These are phyloP conservation scores for Ailurus styani DNA, from an alignment of 2,113 vertebrate genomes.

Conservation along the genomic window DNA sequence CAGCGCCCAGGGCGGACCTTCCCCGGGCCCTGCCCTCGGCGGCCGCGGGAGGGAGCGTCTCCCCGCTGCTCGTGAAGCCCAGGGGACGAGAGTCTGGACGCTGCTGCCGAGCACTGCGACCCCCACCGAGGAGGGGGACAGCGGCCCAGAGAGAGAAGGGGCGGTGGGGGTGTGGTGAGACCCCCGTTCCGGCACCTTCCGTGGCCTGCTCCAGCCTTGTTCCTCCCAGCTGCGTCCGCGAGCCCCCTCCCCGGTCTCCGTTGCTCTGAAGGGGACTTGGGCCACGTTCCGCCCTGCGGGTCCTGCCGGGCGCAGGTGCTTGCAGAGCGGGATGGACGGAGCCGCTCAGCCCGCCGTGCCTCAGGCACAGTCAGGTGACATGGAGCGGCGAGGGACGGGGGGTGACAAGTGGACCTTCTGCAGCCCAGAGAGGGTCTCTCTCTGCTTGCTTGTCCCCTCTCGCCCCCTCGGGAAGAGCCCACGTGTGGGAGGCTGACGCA, in stretches of 20 bases:
- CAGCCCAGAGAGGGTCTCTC: neutral
- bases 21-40: neutral
- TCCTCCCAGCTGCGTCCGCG: neutral
- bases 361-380: neutral
- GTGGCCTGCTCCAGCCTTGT: too few relatives aligned
- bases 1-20: fast-evolving
- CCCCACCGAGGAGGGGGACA: neutral
- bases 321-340: fast-evolving
- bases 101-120: fast-evolving
- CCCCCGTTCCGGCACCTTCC: neutral
- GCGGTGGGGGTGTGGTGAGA: too few relatives aligned
- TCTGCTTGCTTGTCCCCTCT: neutral
- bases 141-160: neutral
- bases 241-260: neutral
- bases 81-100: neutral
- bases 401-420: neutral
- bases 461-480: neutral
- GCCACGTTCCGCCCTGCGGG: neutral
- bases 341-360: neutral
- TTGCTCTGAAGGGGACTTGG: neutral
- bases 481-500: fast-evolving
- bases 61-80: neutral
- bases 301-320: neutral
- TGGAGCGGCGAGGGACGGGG: neutral
- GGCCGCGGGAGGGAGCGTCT: neutral